Conservation (phyloP, 2,113 vertebrate species). For the Capreolus pygargus region DNA sequence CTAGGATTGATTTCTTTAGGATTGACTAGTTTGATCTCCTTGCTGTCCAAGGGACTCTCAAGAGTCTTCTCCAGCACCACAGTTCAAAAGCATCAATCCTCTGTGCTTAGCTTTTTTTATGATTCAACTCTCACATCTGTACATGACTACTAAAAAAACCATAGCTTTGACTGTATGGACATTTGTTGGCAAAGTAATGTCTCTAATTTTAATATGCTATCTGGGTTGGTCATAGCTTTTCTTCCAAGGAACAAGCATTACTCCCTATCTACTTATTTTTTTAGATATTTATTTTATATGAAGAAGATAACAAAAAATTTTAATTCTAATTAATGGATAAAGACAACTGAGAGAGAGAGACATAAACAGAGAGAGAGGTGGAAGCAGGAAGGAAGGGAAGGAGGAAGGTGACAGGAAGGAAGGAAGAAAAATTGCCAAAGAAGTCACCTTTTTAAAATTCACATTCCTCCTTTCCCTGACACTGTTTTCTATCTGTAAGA, state of each 20-base stretch:
- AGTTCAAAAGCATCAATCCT: background rate
- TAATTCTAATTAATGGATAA: background rate
- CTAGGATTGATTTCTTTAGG: background rate
- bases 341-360: background rate
- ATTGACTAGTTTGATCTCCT: background rate
- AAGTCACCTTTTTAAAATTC: background rate
- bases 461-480: background rate
- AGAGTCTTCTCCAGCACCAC: background rate
- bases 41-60: background rate
- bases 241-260: background rate
- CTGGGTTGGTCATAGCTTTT: background rate
- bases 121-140: background rate
- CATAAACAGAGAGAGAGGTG: background rate
- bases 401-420: fast-evolving
- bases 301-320: background rate
- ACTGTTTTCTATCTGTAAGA: conserved; percentile 9
- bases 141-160: background rate
- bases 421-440: background rate
- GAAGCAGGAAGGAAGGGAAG: too few relatives aligned
- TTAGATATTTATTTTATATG: background rate
- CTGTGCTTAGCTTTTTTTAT: background rate
- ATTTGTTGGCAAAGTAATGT: background rate
- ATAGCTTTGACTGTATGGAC: background rate
- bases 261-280: background rate
- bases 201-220: background rate